Evolutionary conservation across 2,888 invertebrate genomes (phyloP).

Genomic region (Agriotes lineatus): DNA sequence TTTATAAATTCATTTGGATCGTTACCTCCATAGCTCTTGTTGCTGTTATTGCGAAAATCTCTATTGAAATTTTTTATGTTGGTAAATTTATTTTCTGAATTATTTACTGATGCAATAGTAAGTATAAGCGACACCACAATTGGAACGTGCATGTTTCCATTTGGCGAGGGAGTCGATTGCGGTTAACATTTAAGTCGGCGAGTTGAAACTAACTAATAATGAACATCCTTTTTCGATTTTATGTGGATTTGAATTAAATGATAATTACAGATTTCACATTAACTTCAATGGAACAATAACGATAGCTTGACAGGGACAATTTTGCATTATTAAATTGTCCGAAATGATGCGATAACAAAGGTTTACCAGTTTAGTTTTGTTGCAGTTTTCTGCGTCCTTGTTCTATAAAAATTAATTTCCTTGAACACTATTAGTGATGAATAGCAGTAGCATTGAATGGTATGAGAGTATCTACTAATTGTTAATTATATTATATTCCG

Average conservation of each 20-base stretch:
- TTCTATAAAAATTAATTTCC: neutral
- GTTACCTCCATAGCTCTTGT: constrained; percentile 36
- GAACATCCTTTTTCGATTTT: neutral
- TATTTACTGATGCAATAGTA: neutral
- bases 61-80: constrained; percentile 1
- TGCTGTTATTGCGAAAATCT: neutral
- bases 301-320: neutral
- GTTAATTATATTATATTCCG: too few relatives aligned
- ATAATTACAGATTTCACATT: neutral
- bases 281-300: neutral
- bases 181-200: too few relatives aligned
- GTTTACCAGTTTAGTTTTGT: constrained; percentile 20
- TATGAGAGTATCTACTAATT: too few relatives aligned
- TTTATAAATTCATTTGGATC: constrained; percentile 42
- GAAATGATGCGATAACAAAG: neutral
- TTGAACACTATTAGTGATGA: too few relatives aligned
- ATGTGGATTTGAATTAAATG: neutral
- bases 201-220: too few relatives aligned
- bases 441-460: too few relatives aligned
- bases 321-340: constrained; percentile 25
- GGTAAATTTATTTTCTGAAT: constrained; percentile 8
- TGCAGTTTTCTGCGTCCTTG: constrained; percentile 16
- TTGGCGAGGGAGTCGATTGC: too few relatives aligned
- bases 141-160: constrained; percentile 9
- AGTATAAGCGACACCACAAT: constrained; percentile 4